Evolutionary conservation across 92 coral and sea anemone genomes (phyloP), one percentile per base, ranked within the genome.

Genomic region (Metridium senile): DNA sequence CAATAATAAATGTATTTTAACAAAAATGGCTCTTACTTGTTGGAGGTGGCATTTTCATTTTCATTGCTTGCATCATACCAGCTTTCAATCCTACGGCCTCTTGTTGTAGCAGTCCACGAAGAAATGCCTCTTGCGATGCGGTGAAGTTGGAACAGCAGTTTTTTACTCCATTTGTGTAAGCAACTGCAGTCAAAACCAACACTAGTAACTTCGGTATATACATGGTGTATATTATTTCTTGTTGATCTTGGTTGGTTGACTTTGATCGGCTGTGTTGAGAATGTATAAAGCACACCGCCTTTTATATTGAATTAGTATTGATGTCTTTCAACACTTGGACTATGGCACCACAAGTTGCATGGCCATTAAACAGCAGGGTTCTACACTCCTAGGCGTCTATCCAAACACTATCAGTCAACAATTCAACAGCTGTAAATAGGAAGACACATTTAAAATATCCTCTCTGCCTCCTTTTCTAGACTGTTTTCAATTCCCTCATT

Each of bases 1-100:
- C n/a, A n/a, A n/a, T n/a, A n/a, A n/a, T n/a, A n/a, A n/a, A n/a
- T n/a, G n/a, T n/a, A n/a, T n/a, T n/a, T n/a, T n/a, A n/a, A n/a
- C n/a, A n/a, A n/a, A n/a, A n/a, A n/a, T n/a, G n/a, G n/a, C n/a
- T n/a, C 49, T 39, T 39, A 39, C 32, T 11, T 7, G 68, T 26
- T 19, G 18, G 35, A 19, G 1, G 3, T 28, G 31, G 2, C 26
- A 75, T 84, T 74, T 78, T 88, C 68, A 57, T 66, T 58, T 51
- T 45, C 72, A 11, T 62, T 84, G 9, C 49, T 39, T 11, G 58
- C 77, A 74, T 83, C 93, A 88, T 88, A 30, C 89, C 93, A 10
- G 70, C 27, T 19, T 83, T 52, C 52, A 88, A 53, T 7, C 76
- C 73, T 1, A 56, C 74, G n/a, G 93, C 93, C 46, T 88, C 93